Conservation (phyloP, 23 tunicate species). For the Aplidium turbinatum region DNA sequence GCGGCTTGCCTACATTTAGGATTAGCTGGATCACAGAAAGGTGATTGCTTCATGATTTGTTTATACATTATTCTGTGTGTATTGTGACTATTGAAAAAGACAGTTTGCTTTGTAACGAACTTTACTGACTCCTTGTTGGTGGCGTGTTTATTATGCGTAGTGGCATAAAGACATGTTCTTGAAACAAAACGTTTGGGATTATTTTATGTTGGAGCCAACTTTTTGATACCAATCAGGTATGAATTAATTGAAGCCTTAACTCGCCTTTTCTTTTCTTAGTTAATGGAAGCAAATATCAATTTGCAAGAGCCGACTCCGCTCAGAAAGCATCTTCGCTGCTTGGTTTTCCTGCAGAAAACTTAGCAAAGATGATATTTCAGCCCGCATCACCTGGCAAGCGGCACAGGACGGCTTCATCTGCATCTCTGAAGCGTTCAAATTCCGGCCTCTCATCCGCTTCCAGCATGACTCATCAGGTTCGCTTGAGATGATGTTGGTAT, state of each 20-base stretch:
- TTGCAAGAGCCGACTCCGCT: slow-evolving; percentile 81
- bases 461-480: not conserved
- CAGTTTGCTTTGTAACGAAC: no score
- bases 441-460: slow-evolving; percentile 1
- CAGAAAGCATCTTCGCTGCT: slow-evolving; percentile 93
- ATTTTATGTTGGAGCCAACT: no score
- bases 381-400: slow-evolving; percentile 29
- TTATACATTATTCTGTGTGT: no score
- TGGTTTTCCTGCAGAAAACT: slow-evolving; percentile 76
- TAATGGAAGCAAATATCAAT: slow-evolving; percentile 58
- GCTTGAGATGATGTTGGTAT: not conserved
- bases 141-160: no score
- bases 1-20: slow-evolving; percentile 92
- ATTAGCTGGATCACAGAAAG: slow-evolving; percentile 69
- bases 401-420: slow-evolving; percentile 31
- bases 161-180: no score
- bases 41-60: no score
- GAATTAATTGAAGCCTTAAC: no score
- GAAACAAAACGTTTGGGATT: no score
- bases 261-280: slow-evolving; percentile 31
- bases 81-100: no score
- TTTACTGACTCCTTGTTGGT: no score
- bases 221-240: no score
- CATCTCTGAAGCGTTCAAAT: slow-evolving; percentile 53
- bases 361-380: slow-evolving; percentile 55